Percentiles rank a stretch among this genome's conserved stretches.
These are phyloP conservation scores for Tetropium fuscum DNA, from an alignment of 2,888 invertebrate genomes.

Conservation along the genomic window DNA sequence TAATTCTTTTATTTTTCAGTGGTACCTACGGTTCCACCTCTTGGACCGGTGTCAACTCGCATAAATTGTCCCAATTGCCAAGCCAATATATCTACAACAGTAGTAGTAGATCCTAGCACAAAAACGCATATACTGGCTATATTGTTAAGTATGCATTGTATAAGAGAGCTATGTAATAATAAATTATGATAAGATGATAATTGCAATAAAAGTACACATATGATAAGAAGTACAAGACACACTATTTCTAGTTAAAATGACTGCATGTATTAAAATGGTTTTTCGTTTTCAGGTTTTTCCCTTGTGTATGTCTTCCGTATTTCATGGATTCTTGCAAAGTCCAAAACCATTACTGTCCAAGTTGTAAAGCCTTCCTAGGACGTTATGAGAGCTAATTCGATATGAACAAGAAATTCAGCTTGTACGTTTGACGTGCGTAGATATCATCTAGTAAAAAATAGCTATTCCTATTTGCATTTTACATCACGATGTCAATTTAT, in stretches of 20 bases:
- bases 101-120: neutral
- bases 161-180: too few species aligned
- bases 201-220: too few species aligned
- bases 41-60: neutral
- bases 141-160: neutral
- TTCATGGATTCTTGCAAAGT: slow-evolving; percentile 64
- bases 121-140: neutral
- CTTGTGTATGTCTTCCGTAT: slow-evolving; percentile 65
- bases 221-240: too few species aligned
- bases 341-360: slow-evolving; percentile 66
- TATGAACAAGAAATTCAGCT: too few species aligned
- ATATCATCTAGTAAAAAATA: too few species aligned
- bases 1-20: neutral
- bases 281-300: slow-evolving; percentile 60
- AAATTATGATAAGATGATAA: too few species aligned
- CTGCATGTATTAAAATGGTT: too few species aligned
- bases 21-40: neutral
- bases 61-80: neutral
- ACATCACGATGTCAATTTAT: too few species aligned
- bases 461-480: too few species aligned
- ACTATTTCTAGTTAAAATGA: too few species aligned
- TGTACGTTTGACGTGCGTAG: too few species aligned
- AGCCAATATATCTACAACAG: neutral
- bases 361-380: slow-evolving; percentile 65
- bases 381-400: too few species aligned